Percentiles rank a stretch among this genome's conserved stretches.
Evolutionary conservation across 2,797 vertebrate genomes (phyloP).

Genomic region (Arnoldichthys spilopterus): DNA sequence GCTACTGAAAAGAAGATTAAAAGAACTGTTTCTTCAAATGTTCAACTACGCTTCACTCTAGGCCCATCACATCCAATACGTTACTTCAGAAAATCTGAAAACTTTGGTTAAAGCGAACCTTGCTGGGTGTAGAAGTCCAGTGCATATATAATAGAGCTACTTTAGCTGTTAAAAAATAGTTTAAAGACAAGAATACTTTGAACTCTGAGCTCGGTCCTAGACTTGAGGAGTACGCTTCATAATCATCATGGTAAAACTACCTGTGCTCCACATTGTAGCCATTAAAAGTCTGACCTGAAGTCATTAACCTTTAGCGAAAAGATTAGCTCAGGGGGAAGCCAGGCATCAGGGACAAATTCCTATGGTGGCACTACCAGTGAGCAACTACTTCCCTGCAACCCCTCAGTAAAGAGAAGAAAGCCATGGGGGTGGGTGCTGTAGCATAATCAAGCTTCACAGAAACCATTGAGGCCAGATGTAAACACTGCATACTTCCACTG

Average conservation of each 20-base stretch:
- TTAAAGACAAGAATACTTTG: background rate
- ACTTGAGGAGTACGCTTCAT: conserved; percentile 52
- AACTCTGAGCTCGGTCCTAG: conserved; percentile 16
- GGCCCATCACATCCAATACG: too few species aligned
- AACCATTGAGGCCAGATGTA: background rate
- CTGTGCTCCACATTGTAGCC: conserved; percentile 57
- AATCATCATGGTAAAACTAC: conserved; percentile 55
- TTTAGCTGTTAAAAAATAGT: background rate
- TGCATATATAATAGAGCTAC: background rate
- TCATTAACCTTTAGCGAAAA: conserved; percentile 84
- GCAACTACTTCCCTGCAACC: conserved; percentile 63
- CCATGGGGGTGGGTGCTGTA: conserved; percentile 2
- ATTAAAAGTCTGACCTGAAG: conserved; percentile 60
- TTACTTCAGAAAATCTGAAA: too few species aligned
- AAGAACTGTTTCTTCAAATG: too few species aligned
- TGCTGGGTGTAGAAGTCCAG: background rate
- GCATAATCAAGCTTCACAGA: background rate
- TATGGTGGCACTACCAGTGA: conserved; percentile 68
- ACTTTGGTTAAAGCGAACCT: too few species aligned
- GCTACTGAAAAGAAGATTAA: background rate
- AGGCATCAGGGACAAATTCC: conserved; percentile 70
- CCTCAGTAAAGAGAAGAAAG: conserved; percentile 8
- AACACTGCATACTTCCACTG: background rate
- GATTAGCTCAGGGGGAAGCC: conserved; percentile 77
- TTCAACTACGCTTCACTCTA: background rate